Base-by-base conservation (phyloP, 2,113 vertebrate genomes). In the Atractosteus spatula region DNA sequence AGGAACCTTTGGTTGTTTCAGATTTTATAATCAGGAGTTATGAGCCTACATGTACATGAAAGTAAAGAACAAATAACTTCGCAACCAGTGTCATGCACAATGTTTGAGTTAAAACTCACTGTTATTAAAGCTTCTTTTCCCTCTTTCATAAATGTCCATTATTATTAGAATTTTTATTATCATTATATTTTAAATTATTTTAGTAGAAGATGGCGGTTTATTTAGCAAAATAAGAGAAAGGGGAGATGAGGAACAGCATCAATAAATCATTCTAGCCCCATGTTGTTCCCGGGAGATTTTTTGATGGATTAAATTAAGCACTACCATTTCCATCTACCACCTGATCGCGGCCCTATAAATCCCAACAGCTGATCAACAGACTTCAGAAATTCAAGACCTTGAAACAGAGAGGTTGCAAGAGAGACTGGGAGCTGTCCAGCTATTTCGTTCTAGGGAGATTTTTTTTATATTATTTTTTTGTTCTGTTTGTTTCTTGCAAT, bases 261-360 rank as follows among this genome's bases (percentile, higher is more conserved):
- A 89, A 89, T 91, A 90, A 88, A 86, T 83, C 90, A 90, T 90
- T 82, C 81, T 83, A 81, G 82, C 87, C 85, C 89, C 81, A 86
- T 77, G 83, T 84, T 80, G 86, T 81, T 92, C 89, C 91, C 91
- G 79, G 76, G 88, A 89, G 90, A 83, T 80, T 80, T 86, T 87
- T 87, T 88, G 91, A 89, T 89, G 91, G 91, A 90, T 91, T 91
- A 87, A 91, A 93, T 89, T 84, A 90, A 86, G 87, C 87, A 88
- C 90, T 91, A 84, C 82, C 77, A 82, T 87, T 85, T 80, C 81
- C 73, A 84, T 82, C 81, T 76, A 84, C 80, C 88, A 83, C 86
- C 84, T 84, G 82, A 84, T 84, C 88, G 75, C 80, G 70, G 78
- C 83, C 81, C 83, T 93, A 92, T 93, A 93, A 93, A 91, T 79